Evolutionary conservation across 2,797 vertebrate species (phyloP).

Genomic region (Arremon brunneinucha): DNA sequence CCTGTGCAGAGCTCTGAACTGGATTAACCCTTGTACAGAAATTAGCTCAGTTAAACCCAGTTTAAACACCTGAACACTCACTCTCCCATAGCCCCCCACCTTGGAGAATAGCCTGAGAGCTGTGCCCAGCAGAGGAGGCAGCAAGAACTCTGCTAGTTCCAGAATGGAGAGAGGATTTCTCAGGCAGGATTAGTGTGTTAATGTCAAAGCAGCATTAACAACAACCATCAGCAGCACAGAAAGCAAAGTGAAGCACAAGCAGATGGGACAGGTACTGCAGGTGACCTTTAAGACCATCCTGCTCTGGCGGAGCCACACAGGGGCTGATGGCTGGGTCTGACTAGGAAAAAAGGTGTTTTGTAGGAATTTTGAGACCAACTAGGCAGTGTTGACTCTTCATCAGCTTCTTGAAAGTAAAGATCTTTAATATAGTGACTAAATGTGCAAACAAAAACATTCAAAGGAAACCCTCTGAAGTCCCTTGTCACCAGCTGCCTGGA

Average conservation of each 20-base stretch:
- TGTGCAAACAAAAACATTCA: not conserved
- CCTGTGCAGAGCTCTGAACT: not conserved
- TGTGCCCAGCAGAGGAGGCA: not conserved
- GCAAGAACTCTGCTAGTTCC: not conserved
- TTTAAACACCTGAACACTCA: not conserved
- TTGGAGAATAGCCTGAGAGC: not conserved
- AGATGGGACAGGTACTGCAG: not conserved
- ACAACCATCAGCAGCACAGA: not conserved
- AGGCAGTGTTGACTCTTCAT: not conserved
- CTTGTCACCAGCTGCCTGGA: not conserved
- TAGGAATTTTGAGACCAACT: not conserved
- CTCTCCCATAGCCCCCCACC: not conserved
- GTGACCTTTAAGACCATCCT: not conserved
- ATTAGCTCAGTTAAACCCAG: not conserved
- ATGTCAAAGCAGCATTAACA: not conserved
- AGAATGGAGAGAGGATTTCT: not conserved
- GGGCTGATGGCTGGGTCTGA: not conserved
- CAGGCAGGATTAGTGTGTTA: not conserved
- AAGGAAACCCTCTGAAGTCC: not conserved
- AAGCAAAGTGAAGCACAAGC: not conserved
- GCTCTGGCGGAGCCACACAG: not conserved
- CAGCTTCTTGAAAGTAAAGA: not conserved
- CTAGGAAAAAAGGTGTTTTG: not conserved
- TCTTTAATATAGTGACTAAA: not conserved
- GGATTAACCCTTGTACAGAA: not conserved